Percentiles rank a stretch among this genome's conserved stretches.
These are phyloP conservation scores for Neolamprologus falcicula DNA, from an alignment of 2,113 vertebrate genomes.

Conservation along the genomic window DNA sequence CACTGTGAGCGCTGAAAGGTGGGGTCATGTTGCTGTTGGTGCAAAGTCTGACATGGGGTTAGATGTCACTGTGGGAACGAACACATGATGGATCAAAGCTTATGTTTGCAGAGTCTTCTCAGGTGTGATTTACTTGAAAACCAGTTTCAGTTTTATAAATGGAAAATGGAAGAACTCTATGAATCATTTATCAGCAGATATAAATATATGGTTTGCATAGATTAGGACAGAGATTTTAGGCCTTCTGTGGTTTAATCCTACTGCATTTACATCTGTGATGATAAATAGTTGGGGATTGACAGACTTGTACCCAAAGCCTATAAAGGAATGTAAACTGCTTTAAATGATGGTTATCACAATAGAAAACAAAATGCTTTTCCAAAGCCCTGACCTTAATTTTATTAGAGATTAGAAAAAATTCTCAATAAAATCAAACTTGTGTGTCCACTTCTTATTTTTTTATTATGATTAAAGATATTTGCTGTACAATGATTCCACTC, in stretches of 20 bases:
- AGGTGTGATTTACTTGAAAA: not conserved
- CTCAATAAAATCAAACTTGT: rapidly evolving
- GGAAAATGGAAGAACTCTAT: not conserved
- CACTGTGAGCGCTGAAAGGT: rapidly evolving
- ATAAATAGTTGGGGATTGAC: not conserved
- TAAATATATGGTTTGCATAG: not conserved
- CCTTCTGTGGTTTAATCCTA: not conserved
- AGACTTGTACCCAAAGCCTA: not conserved
- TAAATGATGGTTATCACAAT: not conserved
- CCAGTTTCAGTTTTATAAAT: rapidly evolving
- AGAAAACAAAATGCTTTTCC: not conserved
- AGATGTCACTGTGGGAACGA: not conserved
- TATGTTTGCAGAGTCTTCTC: not conserved
- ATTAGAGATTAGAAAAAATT: not conserved
- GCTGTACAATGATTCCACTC: not conserved
- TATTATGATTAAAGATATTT: not conserved
- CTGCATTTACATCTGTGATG: not conserved
- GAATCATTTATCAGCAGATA: not conserved
- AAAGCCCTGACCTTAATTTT: not conserved
- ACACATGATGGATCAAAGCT: not conserved
- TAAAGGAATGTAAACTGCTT: not conserved
- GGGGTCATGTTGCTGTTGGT: not conserved
- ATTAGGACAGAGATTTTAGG: not conserved
- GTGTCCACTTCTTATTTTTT: not conserved
- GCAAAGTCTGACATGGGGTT: not conserved